A percentile compares a stretch with the other conserved stretches of the same genome.
phyloP scores from a whole-genome alignment of 2,888 invertebrate species.

The Leucophenga montana region DNA sequence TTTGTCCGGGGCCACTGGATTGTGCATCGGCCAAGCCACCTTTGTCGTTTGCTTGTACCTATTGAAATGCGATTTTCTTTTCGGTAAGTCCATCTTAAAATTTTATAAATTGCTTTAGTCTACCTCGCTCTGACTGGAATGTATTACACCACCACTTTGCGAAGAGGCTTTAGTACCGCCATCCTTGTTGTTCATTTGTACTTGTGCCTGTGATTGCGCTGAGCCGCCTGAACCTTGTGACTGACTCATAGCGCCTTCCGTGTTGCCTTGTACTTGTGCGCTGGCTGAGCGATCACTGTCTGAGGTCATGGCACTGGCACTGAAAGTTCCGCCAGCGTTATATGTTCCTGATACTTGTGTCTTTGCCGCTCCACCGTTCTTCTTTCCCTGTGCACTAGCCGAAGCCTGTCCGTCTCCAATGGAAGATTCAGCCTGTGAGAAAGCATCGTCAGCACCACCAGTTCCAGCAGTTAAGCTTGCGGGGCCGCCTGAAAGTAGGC shows the following conservation, averaged over 20 bases:
- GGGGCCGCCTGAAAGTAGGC: constrained; percentile 36
- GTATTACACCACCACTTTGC: constrained; percentile 83
- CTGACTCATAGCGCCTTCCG: constrained; percentile 83
- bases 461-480: constrained; percentile 36
- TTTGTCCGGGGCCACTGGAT: constrained; percentile 87
- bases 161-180: constrained; percentile 85
- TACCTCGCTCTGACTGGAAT: constrained; percentile 77
- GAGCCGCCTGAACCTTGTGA: constrained; percentile 84
- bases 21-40: constrained; percentile 91
- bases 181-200: constrained; percentile 82
- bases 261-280: constrained; percentile 78
- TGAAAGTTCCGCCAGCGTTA: constrained; percentile 84
- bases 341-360: constrained; percentile 89
- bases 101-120: not conserved
- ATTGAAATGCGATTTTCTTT: constrained; percentile 73
- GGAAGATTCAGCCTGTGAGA: constrained; percentile 80
- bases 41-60: constrained; percentile 86
- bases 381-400: constrained; percentile 85
- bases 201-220: constrained; percentile 85
- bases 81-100: not conserved
- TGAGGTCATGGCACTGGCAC: constrained; percentile 86
- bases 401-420: constrained; percentile 81
- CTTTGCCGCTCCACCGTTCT: constrained; percentile 83
- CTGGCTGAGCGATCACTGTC: constrained; percentile 83
- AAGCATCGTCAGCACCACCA: constrained; percentile 77